Conservation (phyloP, 2,113 vertebrate genomes). For the Ginglymostoma cirratum region DNA sequence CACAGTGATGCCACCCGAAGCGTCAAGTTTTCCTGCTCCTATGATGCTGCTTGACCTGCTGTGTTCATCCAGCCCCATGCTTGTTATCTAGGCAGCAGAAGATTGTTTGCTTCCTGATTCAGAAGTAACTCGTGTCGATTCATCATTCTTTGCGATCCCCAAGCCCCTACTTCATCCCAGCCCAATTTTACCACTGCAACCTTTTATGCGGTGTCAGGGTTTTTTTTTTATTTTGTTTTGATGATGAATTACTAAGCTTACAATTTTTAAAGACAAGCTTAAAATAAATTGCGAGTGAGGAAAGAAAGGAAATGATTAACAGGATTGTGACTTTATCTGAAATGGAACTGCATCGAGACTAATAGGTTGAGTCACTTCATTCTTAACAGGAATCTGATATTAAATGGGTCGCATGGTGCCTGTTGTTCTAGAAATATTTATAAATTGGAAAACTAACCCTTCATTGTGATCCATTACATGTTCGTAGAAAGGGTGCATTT, state of each 20-base stretch:
- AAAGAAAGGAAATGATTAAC: slow-evolving; percentile 5
- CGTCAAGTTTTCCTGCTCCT: no score
- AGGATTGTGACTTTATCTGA: background rate
- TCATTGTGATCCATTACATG: background rate
- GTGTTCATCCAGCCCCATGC: no score
- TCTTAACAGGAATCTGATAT: background rate
- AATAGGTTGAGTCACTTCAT: background rate
- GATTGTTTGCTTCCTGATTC: background rate
- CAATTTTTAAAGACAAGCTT: background rate
- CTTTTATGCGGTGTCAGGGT: background rate
- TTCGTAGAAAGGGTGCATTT: background rate
- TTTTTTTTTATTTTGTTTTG: background rate
- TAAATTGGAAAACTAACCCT: background rate
- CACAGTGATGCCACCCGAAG: no score
- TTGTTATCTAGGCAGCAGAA: background rate
- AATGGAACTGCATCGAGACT: background rate
- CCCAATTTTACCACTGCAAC: background rate
- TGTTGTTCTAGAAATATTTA: background rate
- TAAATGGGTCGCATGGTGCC: background rate
- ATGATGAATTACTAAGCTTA: background rate
- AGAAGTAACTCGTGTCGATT: background rate
- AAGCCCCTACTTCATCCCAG: background rate
- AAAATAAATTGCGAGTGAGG: background rate
- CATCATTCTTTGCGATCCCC: background rate
- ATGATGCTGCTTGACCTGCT: no score